Percentiles rank a stretch among this genome's conserved stretches.
Conservation (phyloP, 2,888 invertebrate species). For the Nebria brevicollis region DNA sequence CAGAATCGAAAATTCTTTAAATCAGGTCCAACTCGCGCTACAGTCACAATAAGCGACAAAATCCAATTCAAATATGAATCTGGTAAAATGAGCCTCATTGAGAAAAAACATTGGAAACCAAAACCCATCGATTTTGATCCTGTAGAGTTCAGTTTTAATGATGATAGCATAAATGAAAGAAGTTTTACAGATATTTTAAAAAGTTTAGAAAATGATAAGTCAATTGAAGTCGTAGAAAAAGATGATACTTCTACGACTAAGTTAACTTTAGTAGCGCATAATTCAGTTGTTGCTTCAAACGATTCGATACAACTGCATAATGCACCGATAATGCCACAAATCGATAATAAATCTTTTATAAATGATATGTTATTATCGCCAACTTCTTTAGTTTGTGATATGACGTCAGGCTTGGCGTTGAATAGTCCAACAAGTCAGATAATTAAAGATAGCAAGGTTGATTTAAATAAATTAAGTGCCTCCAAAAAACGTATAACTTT, state of each 20-base stretch:
- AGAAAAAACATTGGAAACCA: constrained; percentile 41
- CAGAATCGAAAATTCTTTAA: constrained; percentile 63
- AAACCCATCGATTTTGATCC: constrained; percentile 56
- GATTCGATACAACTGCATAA: constrained; percentile 54
- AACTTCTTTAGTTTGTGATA: constrained; percentile 65
- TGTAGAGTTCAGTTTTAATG: constrained; percentile 54
- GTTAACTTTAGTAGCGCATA: constrained; percentile 52
- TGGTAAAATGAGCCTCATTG: constrained; percentile 56
- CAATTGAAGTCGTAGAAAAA: constrained; percentile 52
- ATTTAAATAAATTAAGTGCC: constrained; percentile 45
- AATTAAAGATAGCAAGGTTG: constrained; percentile 28
- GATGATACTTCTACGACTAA: constrained; percentile 51
- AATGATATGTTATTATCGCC: constrained; percentile 60
- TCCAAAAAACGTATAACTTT: constrained; percentile 49
- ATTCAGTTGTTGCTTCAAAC: constrained; percentile 53
- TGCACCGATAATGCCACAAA: constrained; percentile 42
- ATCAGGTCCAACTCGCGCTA: constrained; percentile 55
- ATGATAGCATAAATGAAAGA: constrained; percentile 54
- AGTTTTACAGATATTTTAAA: constrained; percentile 57
- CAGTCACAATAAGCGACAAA: constrained; percentile 60
- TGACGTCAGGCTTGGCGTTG: constrained; percentile 63
- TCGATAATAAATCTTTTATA: constrained; percentile 24
- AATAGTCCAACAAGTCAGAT: constrained; percentile 60
- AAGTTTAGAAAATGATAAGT: constrained; percentile 60
- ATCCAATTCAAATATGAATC: constrained; percentile 59